Base-by-base conservation (phyloP, 2,888 invertebrate genomes). In the Drosophila fungiperda region DNA sequence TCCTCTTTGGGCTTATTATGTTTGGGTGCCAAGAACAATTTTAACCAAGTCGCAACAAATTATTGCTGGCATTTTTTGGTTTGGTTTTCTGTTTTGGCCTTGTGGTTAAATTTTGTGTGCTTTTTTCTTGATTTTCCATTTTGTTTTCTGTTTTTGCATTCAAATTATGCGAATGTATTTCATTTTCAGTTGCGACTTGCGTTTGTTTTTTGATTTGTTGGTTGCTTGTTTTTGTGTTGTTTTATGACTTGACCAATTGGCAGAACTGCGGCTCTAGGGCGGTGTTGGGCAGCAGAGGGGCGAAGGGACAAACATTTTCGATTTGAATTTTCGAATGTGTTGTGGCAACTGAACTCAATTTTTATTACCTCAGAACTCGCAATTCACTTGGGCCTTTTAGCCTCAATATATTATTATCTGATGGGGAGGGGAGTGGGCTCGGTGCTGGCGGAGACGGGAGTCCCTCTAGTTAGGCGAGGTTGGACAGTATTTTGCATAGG, bases 121-220 rank as follows among this genome's bases (percentile, higher is more conserved):
- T 42, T 60, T 33, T 53, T 36, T 50, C 36, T 12, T 48, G 36
- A 17, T 23, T 33, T 36, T 36, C 15, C 32, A 52, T 38, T 62
- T 50, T n/a, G 45, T 40, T 36, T 42, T 33, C 26, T 26, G 26
- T 42, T 53, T 58, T 70, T 40, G 64, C 78, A 87, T 83, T 82
- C 66, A 87, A 81, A 83, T 87, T 66, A 70, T 84, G 68, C 68
- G 75, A 81, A 83, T 83, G 87, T 86, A 72, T 83, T 84, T 87
- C 70, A 69, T 70, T 87, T 82, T 75, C 78, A 75, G 73, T 81
- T 81, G 76, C 54, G 73, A 81, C 70, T 73, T 73, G 84, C 68
- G 64, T 57, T 73, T 78, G 76, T 66, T 74, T 45, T 76, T 68
- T 66, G 68, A 72, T 80, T 78, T 76, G 65, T 63, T 70, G 55